Percentiles rank a stretch among this genome's conserved stretches.
Evolutionary conservation across 2,888 invertebrate genomes (phyloP).

Genomic region (Philereme vetulata): DNA sequence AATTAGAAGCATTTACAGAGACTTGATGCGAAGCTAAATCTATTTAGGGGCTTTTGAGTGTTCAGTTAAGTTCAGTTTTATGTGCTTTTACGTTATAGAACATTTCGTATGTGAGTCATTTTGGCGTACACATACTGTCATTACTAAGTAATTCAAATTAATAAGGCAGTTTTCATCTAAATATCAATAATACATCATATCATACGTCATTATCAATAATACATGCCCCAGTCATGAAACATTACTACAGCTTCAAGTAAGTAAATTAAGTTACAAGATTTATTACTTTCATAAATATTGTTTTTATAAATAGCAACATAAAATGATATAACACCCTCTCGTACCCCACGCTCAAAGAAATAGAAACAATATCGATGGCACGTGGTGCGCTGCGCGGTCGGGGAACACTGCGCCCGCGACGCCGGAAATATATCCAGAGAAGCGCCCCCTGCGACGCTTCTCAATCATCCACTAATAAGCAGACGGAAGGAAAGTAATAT

Average conservation of each 20-base stretch:
- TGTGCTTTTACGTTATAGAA: no score
- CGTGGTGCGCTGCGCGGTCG: constrained; percentile 53
- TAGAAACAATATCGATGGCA: constrained; percentile 48
- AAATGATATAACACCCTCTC: constrained; percentile 20
- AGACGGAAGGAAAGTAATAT: constrained; percentile 81
- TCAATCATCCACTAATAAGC: constrained; percentile 82
- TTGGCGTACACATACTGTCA: no score
- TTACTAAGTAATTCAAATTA: no score
- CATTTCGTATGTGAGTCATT: no score
- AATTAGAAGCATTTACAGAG: constrained; percentile 33
- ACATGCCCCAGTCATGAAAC: neutral
- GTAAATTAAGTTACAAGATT: constrained; percentile 10
- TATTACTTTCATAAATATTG: constrained; percentile 9
- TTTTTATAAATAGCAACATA: constrained; percentile 18
- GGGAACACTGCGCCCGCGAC: constrained; percentile 47
- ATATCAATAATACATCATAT: no score
- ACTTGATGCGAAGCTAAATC: constrained; percentile 28
- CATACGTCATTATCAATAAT: no score
- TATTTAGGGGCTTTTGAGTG: no score
- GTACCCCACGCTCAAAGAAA: constrained; percentile 22
- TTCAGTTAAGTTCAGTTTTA: no score
- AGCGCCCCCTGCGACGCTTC: constrained; percentile 82
- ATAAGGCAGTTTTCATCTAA: no score
- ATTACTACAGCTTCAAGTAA: neutral
- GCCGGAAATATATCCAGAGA: constrained; percentile 76